Evolutionary conservation across 2,888 invertebrate species (phyloP).

Genomic region (Zeuzera pyrina): DNA sequence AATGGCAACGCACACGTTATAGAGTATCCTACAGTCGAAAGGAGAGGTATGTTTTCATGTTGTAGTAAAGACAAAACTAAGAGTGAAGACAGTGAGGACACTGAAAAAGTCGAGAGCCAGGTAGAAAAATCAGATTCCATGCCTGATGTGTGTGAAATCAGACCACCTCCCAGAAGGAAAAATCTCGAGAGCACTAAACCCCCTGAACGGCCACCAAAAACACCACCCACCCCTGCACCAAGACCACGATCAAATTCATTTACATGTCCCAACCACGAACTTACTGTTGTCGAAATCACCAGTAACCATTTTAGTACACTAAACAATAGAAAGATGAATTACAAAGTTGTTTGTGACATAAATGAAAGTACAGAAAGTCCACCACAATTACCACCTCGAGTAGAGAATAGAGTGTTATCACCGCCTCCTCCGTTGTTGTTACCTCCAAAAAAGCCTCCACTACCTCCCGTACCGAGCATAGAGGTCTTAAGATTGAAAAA

Average conservation of each 20-base stretch:
- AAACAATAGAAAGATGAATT: constrained; percentile 58
- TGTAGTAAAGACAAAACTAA: constrained; percentile 75
- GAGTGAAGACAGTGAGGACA: constrained; percentile 64
- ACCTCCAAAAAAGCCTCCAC: constrained; percentile 81
- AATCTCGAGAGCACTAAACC: constrained; percentile 70
- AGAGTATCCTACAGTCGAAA: constrained; percentile 81
- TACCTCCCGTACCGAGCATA: constrained; percentile 79
- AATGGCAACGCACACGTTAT: constrained; percentile 73
- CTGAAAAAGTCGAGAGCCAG: constrained; percentile 42
- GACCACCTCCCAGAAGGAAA: constrained; percentile 76
- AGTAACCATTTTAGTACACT: constrained; percentile 60
- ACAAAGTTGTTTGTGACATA: constrained; percentile 58
- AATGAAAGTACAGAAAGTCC: constrained; percentile 53
- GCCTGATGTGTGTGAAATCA: constrained; percentile 66
- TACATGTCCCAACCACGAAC: constrained; percentile 55
- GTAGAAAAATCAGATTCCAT: constrained; percentile 56
- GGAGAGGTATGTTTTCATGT: constrained; percentile 82
- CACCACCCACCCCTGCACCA: constrained; percentile 59
- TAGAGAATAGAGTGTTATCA: constrained; percentile 46
- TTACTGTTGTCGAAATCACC: constrained; percentile 54
- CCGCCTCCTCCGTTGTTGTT: constrained; percentile 70
- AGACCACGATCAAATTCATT: constrained; percentile 74
- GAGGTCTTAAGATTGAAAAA: constrained; percentile 74
- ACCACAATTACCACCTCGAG: constrained; percentile 69
- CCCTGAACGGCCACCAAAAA: constrained; percentile 80